phyloP scores from a whole-genome alignment of 2,797 vertebrate genomes.

The Acanthurus tractus region DNA sequence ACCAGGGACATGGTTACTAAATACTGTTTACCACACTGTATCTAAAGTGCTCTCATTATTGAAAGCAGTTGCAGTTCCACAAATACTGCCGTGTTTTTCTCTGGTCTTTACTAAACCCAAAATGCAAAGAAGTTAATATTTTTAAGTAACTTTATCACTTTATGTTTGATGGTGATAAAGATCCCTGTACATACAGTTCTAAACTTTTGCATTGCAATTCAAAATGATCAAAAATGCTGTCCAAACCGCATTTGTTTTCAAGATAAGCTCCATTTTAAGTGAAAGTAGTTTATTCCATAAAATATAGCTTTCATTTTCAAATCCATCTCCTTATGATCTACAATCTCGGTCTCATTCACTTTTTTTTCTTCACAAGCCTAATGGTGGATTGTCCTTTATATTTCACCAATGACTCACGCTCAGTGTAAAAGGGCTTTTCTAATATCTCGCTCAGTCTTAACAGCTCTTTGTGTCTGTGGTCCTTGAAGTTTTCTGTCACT shows the following conservation, averaged over 20 bases:
- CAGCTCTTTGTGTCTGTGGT: conserved; percentile 33
- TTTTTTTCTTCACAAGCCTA: neutral
- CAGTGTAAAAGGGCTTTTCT: conserved; percentile 28
- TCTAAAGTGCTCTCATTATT: neutral
- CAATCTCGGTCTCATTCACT: neutral
- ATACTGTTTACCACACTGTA: conserved; percentile 1
- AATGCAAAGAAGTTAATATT: neutral
- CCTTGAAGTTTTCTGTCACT: conserved; percentile 32
- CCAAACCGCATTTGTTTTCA: too few relatives aligned
- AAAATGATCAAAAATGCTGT: too few relatives aligned
- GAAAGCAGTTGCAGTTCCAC: neutral
- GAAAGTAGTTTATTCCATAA: neutral
- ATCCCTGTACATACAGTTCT: too few relatives aligned
- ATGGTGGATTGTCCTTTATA: conserved; percentile 38
- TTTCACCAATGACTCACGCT: conserved; percentile 19
- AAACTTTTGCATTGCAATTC: too few relatives aligned
- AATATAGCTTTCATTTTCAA: conserved; percentile 1
- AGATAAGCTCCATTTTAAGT: neutral
- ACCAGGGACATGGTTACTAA: neutral
- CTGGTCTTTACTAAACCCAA: neutral
- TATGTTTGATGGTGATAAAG: too few relatives aligned
- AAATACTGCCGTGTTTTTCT: neutral
- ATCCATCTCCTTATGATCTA: conserved; percentile 4
- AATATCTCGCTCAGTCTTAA: conserved; percentile 46
- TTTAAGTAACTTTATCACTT: neutral